Evolutionary conservation across 2,888 invertebrate species (phyloP), one percentile per base, ranked within the genome.

Genomic region (Ectemnius lituratus): DNA sequence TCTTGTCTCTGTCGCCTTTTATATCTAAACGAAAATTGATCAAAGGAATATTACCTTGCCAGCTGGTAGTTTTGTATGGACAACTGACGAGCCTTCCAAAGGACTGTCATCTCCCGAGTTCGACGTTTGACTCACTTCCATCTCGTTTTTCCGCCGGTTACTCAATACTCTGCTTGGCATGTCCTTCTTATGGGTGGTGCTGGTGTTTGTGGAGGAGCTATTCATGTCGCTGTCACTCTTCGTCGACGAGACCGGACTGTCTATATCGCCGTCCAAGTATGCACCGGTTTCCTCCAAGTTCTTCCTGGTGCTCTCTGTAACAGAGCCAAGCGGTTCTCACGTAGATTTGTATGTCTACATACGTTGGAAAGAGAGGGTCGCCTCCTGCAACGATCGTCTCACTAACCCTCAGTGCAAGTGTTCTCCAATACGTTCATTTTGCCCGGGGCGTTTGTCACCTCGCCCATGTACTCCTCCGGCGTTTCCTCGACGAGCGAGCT

Each of bases 31-130:
- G n/a, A 14, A 13, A 56, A 56, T 18, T 37, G 6, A 1, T 8
- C 8, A 37, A 37, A 4, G 5, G 1, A 37, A 20, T n/a, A 69
- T 75, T 83, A 95, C 95, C 92, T 95, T 95, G 75, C 95, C 96
- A n/a, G 95, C 94, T 18, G 95, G 94, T 78, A 95, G 88, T 84
- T 94, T 94, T 2, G 94, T 94, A 85, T 93, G 94, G 6, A 95
- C 93, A 64, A 94, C 91, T 52, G 93, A 92, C 62, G 91, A 92
- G 65, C 93, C 93, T 82, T 94, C 94, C 4, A 92, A 92, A 0
- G 93, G 92, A n/a, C 93, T 92, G 49, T 93, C 93, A 63, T 93
- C 93, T 84, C 94, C 93, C 52, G 89, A 90, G 84, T 89, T 88
- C 27, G 88, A 89, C 58, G 86, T 92, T 28, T 92, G 93, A 60